These are phyloP conservation scores for Sander vitreus DNA, from an alignment of 2,113 vertebrate genomes.

Conservation along the genomic window DNA sequence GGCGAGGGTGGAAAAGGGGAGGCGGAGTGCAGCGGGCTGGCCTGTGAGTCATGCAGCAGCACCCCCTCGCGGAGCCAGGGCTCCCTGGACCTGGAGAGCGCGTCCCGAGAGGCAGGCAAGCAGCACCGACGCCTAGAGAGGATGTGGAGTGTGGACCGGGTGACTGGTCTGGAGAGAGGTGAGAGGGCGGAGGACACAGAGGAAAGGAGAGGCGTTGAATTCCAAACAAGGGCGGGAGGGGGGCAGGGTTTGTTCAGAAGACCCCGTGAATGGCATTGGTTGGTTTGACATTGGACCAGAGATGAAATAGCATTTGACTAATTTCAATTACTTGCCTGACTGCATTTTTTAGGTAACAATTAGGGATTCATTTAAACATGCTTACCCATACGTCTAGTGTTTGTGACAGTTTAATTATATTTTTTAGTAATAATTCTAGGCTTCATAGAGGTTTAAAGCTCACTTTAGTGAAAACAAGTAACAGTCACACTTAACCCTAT, in stretches of 20 bases:
- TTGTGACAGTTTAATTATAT: neutral
- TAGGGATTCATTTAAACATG: neutral
- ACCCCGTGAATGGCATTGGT: constrained; percentile 14
- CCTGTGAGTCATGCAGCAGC: constrained; percentile 87
- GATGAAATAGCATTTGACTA: constrained; percentile 65
- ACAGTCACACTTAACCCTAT: neutral
- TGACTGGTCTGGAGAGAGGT: constrained; percentile 90
- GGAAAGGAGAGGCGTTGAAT: constrained; percentile 72
- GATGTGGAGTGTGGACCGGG: constrained; percentile 93
- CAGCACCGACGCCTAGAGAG: constrained; percentile 92
- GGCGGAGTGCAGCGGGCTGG: constrained; percentile 85
- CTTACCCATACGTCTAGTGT: neutral
- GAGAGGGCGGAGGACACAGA: constrained; percentile 79
- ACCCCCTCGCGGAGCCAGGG: constrained; percentile 88
- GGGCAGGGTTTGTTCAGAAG: neutral
- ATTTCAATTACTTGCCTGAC: neutral
- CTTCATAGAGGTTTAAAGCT: neutral
- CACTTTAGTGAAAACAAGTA: constrained; percentile 13
- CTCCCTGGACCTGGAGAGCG: constrained; percentile 91
- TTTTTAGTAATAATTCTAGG: neutral
- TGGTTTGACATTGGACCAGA: constrained; percentile 47
- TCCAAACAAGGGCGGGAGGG: constrained; percentile 47
- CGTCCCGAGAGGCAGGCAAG: constrained; percentile 85
- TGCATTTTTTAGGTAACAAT: neutral
- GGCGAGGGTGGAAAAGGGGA: constrained; percentile 85